Evolutionary conservation across 2,888 invertebrate genomes (phyloP).

Genomic region (Spodoptera picta): DNA sequence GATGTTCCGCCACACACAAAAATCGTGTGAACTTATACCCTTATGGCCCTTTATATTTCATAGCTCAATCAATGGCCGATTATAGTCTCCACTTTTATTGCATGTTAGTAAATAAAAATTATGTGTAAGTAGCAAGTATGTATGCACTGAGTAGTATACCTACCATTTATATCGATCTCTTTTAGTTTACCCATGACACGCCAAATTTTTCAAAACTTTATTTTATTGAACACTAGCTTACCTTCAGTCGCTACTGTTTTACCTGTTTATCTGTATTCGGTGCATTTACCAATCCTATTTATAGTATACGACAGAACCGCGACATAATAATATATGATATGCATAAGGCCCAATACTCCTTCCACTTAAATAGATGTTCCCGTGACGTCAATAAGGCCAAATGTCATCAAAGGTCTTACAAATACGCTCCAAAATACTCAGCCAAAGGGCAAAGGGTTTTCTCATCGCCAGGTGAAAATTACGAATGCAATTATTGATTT

Average conservation of each 20-base stretch:
- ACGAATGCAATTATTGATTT: slow-evolving; percentile 60
- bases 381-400: no score
- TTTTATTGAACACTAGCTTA: no score
- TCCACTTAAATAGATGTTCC: no score
- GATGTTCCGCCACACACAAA: no score
- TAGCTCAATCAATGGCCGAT: slow-evolving; percentile 15
- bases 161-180: no score
- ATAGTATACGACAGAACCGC: no score
- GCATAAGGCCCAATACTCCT: no score
- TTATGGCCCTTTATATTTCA: slow-evolving; percentile 16
- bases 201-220: no score
- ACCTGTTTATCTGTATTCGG: no score
- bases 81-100: slow-evolving; percentile 42
- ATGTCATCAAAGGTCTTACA: slow-evolving; percentile 2
- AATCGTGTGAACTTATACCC: slow-evolving; percentile 45
- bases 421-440: slow-evolving; percentile 21
- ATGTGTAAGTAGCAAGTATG: slow-evolving; percentile 15
- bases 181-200: no score
- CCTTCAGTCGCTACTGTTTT: no score
- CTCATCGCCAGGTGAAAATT: slow-evolving; percentile 46
- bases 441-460: slow-evolving; percentile 24
- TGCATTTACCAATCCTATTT: no score
- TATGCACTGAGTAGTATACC: slow-evolving; percentile 18
- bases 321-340: not conserved
- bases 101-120: slow-evolving; percentile 45